Evolutionary conservation across 2,888 invertebrate species (phyloP).

Genomic region (Bembecia ichneumoniformis): DNA sequence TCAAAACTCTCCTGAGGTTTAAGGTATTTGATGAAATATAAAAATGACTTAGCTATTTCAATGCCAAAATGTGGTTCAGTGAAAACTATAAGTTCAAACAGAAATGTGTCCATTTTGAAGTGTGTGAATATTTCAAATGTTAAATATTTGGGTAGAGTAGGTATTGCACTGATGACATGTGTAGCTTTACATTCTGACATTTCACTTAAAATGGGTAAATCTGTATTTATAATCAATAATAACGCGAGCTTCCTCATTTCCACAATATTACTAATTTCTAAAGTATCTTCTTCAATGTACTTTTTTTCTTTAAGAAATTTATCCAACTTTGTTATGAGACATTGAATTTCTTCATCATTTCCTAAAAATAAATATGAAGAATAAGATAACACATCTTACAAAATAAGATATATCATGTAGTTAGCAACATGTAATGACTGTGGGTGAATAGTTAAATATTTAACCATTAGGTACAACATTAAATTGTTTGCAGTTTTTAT

Average conservation of each 20-base stretch:
- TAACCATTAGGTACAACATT: too few relatives aligned
- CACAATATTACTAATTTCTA: constrained; percentile 17
- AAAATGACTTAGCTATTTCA: constrained; percentile 40
- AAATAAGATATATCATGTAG: too few relatives aligned
- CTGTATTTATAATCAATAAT: constrained; percentile 47
- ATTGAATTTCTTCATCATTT: constrained; percentile 47
- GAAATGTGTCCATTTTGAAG: constrained; percentile 41
- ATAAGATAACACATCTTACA: not conserved
- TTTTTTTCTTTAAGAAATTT: constrained; percentile 36
- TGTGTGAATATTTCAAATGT: constrained; percentile 56
- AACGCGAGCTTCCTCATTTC: constrained; percentile 41
- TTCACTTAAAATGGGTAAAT: constrained; percentile 36
- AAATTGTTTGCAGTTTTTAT: too few relatives aligned
- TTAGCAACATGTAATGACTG: too few relatives aligned
- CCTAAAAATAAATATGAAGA: constrained; percentile 30
- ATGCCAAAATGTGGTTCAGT: constrained; percentile 40
- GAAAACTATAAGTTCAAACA: constrained; percentile 43
- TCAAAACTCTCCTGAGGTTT: constrained; percentile 34
- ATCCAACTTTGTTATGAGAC: constrained; percentile 27
- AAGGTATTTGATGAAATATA: constrained; percentile 45
- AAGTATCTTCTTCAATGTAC: constrained; percentile 27
- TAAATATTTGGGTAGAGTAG: constrained; percentile 44
- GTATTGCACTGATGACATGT: constrained; percentile 48
- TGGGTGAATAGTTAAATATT: too few relatives aligned
- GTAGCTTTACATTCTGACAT: constrained; percentile 42